Conservation (phyloP, 35 echinoderm and acorn worm genomes). For the Chiridota heheva region DNA sequence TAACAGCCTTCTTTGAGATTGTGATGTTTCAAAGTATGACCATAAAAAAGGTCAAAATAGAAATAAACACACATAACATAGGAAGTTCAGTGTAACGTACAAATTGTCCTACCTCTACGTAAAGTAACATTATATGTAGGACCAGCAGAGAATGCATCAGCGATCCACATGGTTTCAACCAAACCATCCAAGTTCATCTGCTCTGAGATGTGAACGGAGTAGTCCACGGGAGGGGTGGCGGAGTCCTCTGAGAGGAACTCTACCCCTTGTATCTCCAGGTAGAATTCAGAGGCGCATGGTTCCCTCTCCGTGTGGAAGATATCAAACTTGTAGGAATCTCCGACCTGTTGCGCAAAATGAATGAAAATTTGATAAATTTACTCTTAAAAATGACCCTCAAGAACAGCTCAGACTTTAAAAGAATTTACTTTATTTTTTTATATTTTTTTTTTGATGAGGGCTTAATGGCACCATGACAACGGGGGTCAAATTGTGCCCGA, state of each 20-base stretch:
- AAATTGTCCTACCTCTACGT: slow-evolving; percentile 41
- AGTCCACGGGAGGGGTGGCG: slow-evolving; percentile 72
- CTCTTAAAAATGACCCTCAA: too few species aligned
- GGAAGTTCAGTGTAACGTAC: too few species aligned
- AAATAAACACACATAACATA: not conserved
- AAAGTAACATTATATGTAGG: slow-evolving; percentile 70
- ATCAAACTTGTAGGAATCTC: slow-evolving; percentile 67
- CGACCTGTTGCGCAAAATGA: slow-evolving; percentile 13
- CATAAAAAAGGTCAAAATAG: not conserved
- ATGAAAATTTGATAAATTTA: too few species aligned
- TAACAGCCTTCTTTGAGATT: too few species aligned
- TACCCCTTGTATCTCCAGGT: slow-evolving; percentile 58
- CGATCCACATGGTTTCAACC: slow-evolving; percentile 53
- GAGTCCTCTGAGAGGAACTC: slow-evolving; percentile 43
- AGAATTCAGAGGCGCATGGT: slow-evolving; percentile 73
- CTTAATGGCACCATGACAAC: too few species aligned
- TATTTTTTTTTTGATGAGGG: too few species aligned
- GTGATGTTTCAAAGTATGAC: not conserved
- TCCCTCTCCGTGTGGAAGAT: slow-evolving; percentile 67
- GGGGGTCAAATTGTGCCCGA: too few species aligned
- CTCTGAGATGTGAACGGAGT: slow-evolving; percentile 54
- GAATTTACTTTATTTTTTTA: too few species aligned
- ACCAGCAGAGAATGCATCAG: slow-evolving; percentile 66
- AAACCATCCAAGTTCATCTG: slow-evolving; percentile 49
- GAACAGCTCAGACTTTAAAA: too few species aligned